phyloP scores from a whole-genome alignment of 2,797 vertebrate species.

The Sebastes umbrosus region DNA sequence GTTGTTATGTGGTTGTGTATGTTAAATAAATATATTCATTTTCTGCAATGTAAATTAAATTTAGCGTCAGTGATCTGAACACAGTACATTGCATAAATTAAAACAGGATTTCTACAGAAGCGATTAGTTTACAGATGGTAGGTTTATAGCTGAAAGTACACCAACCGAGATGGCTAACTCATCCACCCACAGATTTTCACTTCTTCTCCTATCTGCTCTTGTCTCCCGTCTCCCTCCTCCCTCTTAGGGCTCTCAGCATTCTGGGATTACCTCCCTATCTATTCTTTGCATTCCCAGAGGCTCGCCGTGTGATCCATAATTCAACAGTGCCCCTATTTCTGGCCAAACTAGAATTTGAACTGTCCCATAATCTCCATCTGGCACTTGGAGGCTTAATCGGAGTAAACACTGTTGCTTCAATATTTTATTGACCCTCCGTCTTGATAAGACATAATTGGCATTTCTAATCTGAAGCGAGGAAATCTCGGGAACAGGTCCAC shows the following conservation, averaged over 20 bases:
- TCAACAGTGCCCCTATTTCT: conserved; percentile 75
- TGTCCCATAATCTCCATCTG: conserved; percentile 78
- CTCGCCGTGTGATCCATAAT: conserved; percentile 78
- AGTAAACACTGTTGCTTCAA: conserved; percentile 79
- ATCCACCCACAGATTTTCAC: conserved; percentile 44
- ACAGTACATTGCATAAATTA: conserved; percentile 14
- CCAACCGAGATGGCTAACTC: conserved; percentile 50
- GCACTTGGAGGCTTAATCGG: conserved; percentile 78
- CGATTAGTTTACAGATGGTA: conserved; percentile 21
- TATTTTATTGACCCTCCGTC: conserved; percentile 77
- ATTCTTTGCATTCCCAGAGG: conserved; percentile 74
- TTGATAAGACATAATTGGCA: conserved; percentile 79
- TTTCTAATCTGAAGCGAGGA: conserved; percentile 74
- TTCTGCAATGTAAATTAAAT: conserved; percentile 30
- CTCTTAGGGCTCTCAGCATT: conserved; percentile 64
- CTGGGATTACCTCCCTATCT: conserved; percentile 80
- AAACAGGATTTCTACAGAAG: conserved; percentile 23
- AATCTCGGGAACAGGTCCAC: conserved; percentile 58
- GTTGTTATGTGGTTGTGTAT: conserved; percentile 51
- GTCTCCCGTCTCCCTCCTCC: conserved; percentile 62
- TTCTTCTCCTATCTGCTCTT: conserved; percentile 65
- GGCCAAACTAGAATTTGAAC: conserved; percentile 74
- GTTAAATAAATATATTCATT: conserved; percentile 41
- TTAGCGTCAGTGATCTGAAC: conserved; percentile 27
- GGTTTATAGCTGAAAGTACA: conserved; percentile 47